phyloP scores from a whole-genome alignment of 2,888 invertebrate genomes.

The Yponomeuta malinellus region DNA sequence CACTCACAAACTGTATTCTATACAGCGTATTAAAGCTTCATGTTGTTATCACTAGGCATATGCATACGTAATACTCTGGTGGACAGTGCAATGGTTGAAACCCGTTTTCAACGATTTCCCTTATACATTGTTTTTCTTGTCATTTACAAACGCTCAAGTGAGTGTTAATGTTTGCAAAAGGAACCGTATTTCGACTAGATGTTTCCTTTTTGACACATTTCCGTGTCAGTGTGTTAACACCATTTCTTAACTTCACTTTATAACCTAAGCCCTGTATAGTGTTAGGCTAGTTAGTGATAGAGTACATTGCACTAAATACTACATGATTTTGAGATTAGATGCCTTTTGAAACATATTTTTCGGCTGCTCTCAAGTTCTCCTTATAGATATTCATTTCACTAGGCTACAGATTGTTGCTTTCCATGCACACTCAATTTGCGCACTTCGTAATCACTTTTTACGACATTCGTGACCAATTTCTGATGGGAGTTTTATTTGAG shows the following conservation, averaged over 20 bases:
- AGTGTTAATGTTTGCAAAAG: conserved; percentile 5
- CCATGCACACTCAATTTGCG: background rate
- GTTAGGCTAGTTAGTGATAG: conserved; percentile 15
- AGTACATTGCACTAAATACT: conserved; percentile 56
- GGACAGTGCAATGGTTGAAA: conserved; percentile 50
- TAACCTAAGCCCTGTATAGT: conserved; percentile 4
- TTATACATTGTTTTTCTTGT: background rate
- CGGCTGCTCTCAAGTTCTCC: conserved; percentile 64
- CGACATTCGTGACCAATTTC: background rate
- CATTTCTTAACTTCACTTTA: background rate
- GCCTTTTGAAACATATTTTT: conserved; percentile 71
- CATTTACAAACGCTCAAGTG: conserved; percentile 25
- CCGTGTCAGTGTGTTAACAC: background rate
- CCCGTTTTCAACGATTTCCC: conserved; percentile 15
- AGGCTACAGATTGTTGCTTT: conserved; percentile 16
- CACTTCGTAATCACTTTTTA: background rate
- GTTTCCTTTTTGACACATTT: conserved; percentile 19
- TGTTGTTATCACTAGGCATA: conserved; percentile 48
- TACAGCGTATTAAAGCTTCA: conserved; percentile 70
- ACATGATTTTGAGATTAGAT: conserved; percentile 67
- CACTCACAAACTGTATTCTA: conserved; percentile 47
- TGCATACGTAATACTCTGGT: conserved; percentile 52
- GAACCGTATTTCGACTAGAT: conserved; percentile 25
- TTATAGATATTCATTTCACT: conserved; percentile 32
- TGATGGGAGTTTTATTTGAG: background rate